Evolutionary conservation across 2,888 invertebrate species (phyloP), one percentile per base, ranked within the genome.

Genomic region (Hirtodrosophila trivittata): DNA sequence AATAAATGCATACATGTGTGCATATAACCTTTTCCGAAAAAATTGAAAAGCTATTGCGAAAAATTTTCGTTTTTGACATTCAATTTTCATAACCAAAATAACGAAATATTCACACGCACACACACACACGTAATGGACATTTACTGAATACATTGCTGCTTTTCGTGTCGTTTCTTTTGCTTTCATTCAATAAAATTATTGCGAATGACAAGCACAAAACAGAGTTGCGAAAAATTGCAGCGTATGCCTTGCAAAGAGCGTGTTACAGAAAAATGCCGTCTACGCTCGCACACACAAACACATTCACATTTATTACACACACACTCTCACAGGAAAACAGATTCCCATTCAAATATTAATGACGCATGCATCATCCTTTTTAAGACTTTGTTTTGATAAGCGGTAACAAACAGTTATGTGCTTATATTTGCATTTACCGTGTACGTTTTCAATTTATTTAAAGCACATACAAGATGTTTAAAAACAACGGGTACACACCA

Each of bases 111-210:
- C 56, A 13, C 46, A 49, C 38, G 49, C 58, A 59, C 51, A 45
- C 45, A 47, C 42, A 50, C 14, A 35, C 10, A 49, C 21, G 18
- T 21, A 21, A 25, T 39, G 39, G 16, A 39, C 28, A 55, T 71
- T 51, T 60, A 62, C 71, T 80, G 62, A 77, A 47, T 83, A 83
- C 60, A 81, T 75, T 73, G 77, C 35, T 73, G 77, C 32, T 69
- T 80, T 78, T 85, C 50, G 49, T 60, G 28, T 42, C 49, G 69
- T 78, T 65, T 84, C 75, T 66, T 82, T 82, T 78, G 60, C 54
- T 77, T 82, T 75, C 82, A 82, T 82, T 82, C 80, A 82, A 62
- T 60, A 80, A 82, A 77, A 82, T 82, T 85, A 82, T 85, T 82
- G 83, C 82, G 85, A 82, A 85, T 73, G 65, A 35, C 66, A 55